phyloP scores from a whole-genome alignment of 2,113 vertebrate species.

The Petroica traversi region DNA sequence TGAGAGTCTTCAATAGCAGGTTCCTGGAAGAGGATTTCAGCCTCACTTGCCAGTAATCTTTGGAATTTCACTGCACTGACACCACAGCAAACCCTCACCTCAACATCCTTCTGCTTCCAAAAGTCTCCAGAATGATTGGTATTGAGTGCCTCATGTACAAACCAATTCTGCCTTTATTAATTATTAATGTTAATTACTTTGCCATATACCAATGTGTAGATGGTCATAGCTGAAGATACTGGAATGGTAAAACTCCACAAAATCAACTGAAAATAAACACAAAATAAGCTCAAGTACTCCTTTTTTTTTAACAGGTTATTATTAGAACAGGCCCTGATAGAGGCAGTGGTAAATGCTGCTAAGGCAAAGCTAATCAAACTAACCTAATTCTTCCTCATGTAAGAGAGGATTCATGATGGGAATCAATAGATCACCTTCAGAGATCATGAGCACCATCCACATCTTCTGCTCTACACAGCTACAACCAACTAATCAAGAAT shows the following conservation, averaged over 20 bases:
- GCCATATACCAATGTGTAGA: not conserved
- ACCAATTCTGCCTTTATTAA: not conserved
- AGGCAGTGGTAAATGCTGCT: not conserved
- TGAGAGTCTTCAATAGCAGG: rapidly evolving
- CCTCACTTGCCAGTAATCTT: not conserved
- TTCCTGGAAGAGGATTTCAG: not conserved
- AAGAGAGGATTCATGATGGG: not conserved
- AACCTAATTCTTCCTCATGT: not conserved
- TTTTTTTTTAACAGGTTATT: not conserved
- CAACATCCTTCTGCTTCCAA: not conserved
- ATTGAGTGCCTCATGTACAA: rapidly evolving
- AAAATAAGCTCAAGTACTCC: not conserved
- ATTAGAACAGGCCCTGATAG: not conserved
- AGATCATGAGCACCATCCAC: not conserved
- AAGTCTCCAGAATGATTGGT: not conserved
- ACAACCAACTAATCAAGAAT: not conserved
- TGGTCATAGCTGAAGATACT: not conserved
- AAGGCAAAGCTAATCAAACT: not conserved
- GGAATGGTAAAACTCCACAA: not conserved
- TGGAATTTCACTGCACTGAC: not conserved
- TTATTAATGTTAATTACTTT: not conserved
- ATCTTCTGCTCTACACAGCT: not conserved
- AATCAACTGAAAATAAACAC: not conserved
- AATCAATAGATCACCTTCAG: not conserved
- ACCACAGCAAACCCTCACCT: not conserved